Evolutionary conservation across 2,888 invertebrate genomes (phyloP).

Genomic region (Thecophora atra): DNA sequence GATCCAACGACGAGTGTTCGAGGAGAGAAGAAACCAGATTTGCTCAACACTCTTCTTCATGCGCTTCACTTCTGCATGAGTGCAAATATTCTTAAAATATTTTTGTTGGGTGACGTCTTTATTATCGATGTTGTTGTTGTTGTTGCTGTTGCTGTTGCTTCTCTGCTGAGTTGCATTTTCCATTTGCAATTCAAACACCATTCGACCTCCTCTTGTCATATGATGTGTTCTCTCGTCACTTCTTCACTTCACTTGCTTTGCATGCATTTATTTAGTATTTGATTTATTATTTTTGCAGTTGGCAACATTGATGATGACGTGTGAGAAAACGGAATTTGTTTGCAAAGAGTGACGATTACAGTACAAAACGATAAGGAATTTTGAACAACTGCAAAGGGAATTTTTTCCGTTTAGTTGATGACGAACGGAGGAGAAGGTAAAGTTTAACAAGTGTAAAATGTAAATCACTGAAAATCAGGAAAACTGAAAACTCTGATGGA

Average conservation of each 20-base stretch:
- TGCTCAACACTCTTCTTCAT: neutral
- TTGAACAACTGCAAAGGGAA: neutral
- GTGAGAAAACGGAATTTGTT: neutral
- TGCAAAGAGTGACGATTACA: neutral
- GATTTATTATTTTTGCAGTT: constrained; percentile 6
- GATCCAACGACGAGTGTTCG: neutral
- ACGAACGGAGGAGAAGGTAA: neutral
- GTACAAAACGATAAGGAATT: neutral
- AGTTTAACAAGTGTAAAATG: neutral
- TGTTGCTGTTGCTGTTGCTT: neutral
- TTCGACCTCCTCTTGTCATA: no score
- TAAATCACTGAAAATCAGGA: neutral
- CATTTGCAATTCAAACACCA: no score
- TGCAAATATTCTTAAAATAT: constrained; percentile 26
- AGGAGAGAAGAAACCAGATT: neutral
- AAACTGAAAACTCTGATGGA: no score
- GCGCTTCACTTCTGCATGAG: constrained; percentile 1
- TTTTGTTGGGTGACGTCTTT: constrained; percentile 1
- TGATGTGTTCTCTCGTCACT: no score
- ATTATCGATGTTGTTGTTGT: neutral
- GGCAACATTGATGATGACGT: neutral
- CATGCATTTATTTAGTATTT: constrained; percentile 9
- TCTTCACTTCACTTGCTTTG: neutral
- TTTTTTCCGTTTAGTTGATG: neutral
- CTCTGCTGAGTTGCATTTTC: no score